Evolutionary conservation across 2,888 invertebrate species (phyloP), one percentile per base, ranked within the genome.

Genomic region (Hoplodrina ambigua): DNA sequence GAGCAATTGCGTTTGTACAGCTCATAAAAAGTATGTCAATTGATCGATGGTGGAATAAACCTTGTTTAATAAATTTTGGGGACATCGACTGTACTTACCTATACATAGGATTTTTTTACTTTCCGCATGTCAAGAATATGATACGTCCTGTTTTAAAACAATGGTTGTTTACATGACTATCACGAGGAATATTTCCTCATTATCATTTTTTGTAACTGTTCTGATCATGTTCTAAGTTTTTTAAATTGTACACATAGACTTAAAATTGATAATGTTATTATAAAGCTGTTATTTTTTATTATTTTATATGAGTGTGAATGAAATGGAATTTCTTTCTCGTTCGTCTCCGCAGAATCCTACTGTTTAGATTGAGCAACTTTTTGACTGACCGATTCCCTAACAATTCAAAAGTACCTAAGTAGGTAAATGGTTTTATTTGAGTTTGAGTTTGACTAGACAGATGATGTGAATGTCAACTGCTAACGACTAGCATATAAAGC

Each of bases 91-190:
- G n/a, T 56, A 20, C 11, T 8, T 37, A 8, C 37, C 7, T 33
- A 4, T n/a, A 53, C 2, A 13, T 4, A 44, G 41, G 10, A 41
- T 41, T 19, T 55, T n/a, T 8, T 15, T 46, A 49, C 52, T 49
- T 77, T 77, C 56, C 46, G 60, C 46, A 13, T 46, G 20, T 8
- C 49, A 71, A 52, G 55, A 46, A 71, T 71, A 49, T 49, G 52
- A 66, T 44, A 68, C 19, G 17, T 75, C 54, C 58, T 56, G 69
- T 76, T 63, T 63, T 50, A 46, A 58, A 75, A 62, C n/a, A 19
- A 13, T 56, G 10, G 2, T 74, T 60, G 49, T 74, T 75, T 61
- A 3, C 44, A 44, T 60, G 60, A 63, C 56, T 41, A 11, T 2
- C 13, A 41, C 13, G 2, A 1, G 11, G 41, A 13, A 41, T 41